Conservation (phyloP, 1,140 invertebrate species). For the Macrobrachium nipponense region DNA sequence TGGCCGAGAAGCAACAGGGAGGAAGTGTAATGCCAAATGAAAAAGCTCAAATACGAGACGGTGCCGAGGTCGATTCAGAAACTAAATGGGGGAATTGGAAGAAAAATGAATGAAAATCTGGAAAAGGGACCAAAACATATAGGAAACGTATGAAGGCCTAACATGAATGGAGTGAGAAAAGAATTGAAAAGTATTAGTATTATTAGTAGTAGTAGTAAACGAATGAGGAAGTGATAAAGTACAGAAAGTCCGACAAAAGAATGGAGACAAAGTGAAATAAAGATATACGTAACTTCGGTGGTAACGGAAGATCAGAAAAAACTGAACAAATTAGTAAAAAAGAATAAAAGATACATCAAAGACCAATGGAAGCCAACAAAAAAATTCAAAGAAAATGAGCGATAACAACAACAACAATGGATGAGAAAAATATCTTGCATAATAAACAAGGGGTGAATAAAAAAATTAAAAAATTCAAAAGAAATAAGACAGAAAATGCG, state of each 20-base stretch:
- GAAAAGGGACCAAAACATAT: no score
- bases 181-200: no score
- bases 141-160: no score
- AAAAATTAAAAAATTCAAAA: neutral
- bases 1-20: no score
- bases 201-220: no score
- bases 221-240: neutral
- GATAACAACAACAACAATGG: neutral
- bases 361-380: neutral
- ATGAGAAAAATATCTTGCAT: neutral
- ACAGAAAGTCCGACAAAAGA: neutral
- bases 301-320: neutral
- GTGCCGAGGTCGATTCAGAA: no score
- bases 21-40: no score
- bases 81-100: no score
- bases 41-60: no score
- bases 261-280: neutral
- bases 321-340: neutral
- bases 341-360: neutral
- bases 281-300: neutral
- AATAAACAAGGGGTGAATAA: neutral
- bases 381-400: neutral
- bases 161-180: no score
- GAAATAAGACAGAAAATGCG: neutral
- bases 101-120: no score